Conservation (phyloP, 2,888 invertebrate genomes). For the Coremacera marginata region DNA sequence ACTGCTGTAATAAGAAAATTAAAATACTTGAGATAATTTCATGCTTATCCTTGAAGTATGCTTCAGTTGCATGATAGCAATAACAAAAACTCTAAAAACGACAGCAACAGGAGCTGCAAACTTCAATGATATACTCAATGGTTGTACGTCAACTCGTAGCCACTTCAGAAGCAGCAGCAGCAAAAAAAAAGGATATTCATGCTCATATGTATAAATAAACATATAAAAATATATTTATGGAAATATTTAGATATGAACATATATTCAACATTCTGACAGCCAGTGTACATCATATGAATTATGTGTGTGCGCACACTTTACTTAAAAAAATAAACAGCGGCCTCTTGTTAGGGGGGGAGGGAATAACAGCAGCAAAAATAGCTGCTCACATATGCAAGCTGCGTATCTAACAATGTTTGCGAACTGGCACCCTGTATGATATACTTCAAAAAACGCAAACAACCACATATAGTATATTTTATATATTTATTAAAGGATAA, state of each 20-base stretch:
- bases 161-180: slow-evolving; percentile 3
- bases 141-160: slow-evolving; percentile 30
- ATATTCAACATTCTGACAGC: no score
- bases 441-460: no score
- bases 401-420: not conserved
- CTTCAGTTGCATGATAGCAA: slow-evolving; percentile 19
- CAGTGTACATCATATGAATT: not conserved
- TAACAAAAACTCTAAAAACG: not conserved
- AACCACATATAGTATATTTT: no score
- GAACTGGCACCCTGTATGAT: no score
- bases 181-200: not conserved
- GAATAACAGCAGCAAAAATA: not conserved
- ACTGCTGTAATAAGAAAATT: slow-evolving; percentile 52
- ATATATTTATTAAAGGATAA: no score
- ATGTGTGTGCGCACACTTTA: not conserved
- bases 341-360: not conserved
- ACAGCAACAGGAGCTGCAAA: slow-evolving; percentile 26
- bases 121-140: slow-evolving; percentile 19
- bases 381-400: not conserved
- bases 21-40: slow-evolving; percentile 54
- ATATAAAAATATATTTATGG: not conserved
- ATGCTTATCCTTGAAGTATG: slow-evolving; percentile 35
- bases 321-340: not conserved
- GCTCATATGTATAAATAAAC: not conserved
- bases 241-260: no score